Base-by-base conservation (phyloP, 1,140 invertebrate species). In the Cydia fagiglandana region DNA sequence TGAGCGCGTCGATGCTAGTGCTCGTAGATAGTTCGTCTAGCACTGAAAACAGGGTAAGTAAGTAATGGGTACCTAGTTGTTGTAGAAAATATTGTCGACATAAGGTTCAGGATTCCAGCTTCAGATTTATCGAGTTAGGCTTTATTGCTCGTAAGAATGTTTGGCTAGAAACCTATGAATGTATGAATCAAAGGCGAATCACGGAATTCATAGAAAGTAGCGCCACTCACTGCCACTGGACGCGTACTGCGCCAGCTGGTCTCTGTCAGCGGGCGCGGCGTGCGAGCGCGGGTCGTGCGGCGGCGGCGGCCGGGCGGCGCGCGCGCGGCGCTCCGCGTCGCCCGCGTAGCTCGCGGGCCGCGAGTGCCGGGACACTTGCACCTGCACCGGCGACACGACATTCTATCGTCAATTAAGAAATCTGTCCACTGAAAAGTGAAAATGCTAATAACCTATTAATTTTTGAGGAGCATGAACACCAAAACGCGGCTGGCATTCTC, bases 221-320 rank as follows among this genome's bases (percentile, higher is more conserved):
- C 1, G 30, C 10, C 68, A 93, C 94, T 94, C 81, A 95, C 95
- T 94, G 82, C 94, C 95, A 79, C 95, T 95, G 38, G 95, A 95
- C 68, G 95, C 94, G 85, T 95, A 95, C 80, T 95, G 94, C 64
- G 83, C 79, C 12, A 84, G 70, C 50, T 79, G 84, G 3, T 90
- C 86, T 15, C 85, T 34, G 79, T 24, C 24, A 24, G 85, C 4
- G 83, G 73, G 0, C 81, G 79, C 2, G 80, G 78, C 7, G 83
- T 79, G 50, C 81, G 45, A 10, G 56, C 68, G 34, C 34, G 34
- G 84, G 79, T 79, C 81, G 73, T 83, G 85, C 2, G 83, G 74
- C 0, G 82, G 79, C 2, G 80, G 78, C 7, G 83, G 80, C 53
- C 81, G 53, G 15, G 50, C 73, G 75, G 81, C 81, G 28, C 82